Conservation (phyloP, 2,888 invertebrate genomes). For the Clivina fossor region DNA sequence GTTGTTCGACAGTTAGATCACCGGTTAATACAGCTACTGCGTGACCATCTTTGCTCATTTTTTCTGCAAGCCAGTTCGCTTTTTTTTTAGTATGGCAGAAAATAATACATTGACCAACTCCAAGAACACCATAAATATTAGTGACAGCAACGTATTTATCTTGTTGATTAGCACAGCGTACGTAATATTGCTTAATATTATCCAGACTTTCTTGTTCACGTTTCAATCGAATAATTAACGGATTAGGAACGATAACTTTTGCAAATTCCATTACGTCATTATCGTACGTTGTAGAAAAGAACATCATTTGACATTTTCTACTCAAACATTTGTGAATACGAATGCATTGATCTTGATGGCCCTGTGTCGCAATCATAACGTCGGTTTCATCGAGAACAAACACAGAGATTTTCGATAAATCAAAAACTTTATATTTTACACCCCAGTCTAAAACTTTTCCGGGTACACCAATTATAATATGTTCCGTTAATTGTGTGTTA, state of each 20-base stretch:
- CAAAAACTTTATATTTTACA: constrained; percentile 80
- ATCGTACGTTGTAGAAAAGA: constrained; percentile 98
- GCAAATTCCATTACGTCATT: constrained; percentile 95
- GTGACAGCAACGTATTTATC: constrained; percentile 92
- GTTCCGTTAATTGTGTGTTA: constrained; percentile 75
- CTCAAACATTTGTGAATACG: constrained; percentile 84
- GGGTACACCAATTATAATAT: constrained; percentile 96
- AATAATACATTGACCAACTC: constrained; percentile 97
- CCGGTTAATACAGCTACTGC: constrained; percentile 92
- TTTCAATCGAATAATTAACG: constrained; percentile 81
- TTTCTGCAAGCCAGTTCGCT: constrained; percentile 84
- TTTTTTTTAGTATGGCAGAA: constrained; percentile 84
- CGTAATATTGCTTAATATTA: constrained; percentile 97
- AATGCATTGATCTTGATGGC: constrained; percentile 96
- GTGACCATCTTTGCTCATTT: constrained; percentile 90
- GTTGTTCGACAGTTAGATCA: constrained; percentile 89
- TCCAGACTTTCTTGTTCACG: constrained; percentile 94
- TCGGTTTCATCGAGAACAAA: constrained; percentile 99
- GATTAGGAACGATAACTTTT: constrained; percentile 88
- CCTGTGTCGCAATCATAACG: constrained; percentile 98
- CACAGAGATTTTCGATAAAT: constrained; percentile 83
- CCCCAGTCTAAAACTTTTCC: constrained; percentile 97
- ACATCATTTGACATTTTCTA: constrained; percentile 90
- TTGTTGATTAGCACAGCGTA: constrained; percentile 79
- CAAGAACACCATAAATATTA: constrained; percentile 94